Conservation (phyloP, 2,888 invertebrate species). For the Dendrolimus pini region DNA sequence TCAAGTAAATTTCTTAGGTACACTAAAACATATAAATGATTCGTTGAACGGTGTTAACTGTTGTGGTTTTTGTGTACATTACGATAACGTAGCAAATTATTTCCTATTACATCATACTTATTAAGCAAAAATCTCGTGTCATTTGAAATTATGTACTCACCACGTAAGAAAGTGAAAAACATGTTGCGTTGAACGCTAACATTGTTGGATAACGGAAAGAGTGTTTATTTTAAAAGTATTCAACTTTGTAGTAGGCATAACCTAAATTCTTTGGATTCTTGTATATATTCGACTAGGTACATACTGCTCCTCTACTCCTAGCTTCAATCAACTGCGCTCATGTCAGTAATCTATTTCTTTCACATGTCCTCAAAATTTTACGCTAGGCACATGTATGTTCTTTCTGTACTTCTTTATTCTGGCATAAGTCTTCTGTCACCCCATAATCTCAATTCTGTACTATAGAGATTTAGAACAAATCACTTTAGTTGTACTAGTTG, state of each 20-base stretch:
- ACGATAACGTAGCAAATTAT: background rate
- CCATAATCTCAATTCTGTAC: no score
- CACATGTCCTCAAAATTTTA: no score
- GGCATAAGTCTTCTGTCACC: no score
- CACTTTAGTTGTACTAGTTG: no score
- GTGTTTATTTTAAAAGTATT: background rate
- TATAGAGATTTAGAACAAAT: no score
- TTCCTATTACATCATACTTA: background rate
- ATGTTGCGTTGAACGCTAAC: background rate
- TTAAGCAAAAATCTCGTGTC: background rate
- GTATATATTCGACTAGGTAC: no score
- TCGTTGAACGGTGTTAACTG: background rate
- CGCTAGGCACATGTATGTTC: no score
- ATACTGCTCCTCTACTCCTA: no score
- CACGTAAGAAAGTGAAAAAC: background rate
- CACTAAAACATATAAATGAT: background rate
- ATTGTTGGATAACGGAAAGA: conserved; percentile 1
- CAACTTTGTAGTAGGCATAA: background rate
- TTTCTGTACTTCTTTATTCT: no score
- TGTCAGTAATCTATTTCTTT: no score
- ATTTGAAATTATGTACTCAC: background rate
- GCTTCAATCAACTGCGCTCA: no score
- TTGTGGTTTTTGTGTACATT: background rate
- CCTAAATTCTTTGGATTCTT: background rate
- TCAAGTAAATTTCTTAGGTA: background rate